These are phyloP conservation scores for Isichthys henryi DNA, from an alignment of 2,113 vertebrate genomes.

Conservation along the genomic window DNA sequence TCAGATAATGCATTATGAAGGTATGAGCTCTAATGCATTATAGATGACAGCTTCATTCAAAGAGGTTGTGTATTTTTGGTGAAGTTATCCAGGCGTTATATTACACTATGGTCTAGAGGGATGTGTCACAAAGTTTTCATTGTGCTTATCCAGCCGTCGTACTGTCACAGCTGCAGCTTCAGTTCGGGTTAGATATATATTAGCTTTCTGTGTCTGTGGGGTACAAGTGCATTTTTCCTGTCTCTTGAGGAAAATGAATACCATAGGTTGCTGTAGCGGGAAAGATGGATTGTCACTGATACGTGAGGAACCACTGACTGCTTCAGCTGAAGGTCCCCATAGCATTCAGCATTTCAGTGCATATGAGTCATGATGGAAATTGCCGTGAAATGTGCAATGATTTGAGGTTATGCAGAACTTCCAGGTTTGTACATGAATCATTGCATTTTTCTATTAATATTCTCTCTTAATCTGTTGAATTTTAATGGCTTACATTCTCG, in stretches of 20 bases:
- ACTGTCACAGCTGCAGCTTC: background rate
- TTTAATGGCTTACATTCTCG: background rate
- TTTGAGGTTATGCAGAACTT: background rate
- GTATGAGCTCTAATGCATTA: background rate
- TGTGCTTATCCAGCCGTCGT: background rate
- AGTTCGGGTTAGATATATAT: background rate
- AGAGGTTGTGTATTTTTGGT: too few relatives aligned
- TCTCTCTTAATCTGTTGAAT: background rate
- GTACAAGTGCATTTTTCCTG: background rate
- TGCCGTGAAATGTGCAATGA: background rate
- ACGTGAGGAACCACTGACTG: background rate
- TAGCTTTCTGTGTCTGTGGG: background rate
- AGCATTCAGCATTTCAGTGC: background rate
- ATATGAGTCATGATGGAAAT: background rate
- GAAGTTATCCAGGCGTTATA: background rate
- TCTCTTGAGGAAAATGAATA: background rate
- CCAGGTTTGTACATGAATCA: background rate
- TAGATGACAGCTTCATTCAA: background rate
- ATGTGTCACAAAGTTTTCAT: background rate
- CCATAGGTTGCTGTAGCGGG: background rate
- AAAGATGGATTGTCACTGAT: background rate
- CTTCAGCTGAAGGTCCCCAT: background rate
- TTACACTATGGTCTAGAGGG: background rate
- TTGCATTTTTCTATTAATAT: background rate
- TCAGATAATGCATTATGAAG: slow-evolving; percentile 28